phyloP scores from a whole-genome alignment of 2,888 invertebrate species.

The Octonoba sinensis region DNA sequence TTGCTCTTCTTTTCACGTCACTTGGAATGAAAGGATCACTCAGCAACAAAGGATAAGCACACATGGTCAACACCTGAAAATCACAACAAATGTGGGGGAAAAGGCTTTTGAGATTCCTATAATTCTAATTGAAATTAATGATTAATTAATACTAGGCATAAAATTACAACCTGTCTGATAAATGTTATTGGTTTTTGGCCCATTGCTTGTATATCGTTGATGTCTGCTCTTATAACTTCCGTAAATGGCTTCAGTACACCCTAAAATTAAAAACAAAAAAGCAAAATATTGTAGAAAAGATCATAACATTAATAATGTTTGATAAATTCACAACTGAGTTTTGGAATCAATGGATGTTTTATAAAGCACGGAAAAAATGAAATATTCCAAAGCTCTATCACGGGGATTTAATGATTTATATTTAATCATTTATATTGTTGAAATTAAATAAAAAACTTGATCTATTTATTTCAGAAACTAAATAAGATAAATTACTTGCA shows the following conservation, averaged over 20 bases:
- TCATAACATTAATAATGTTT: too few relatives aligned
- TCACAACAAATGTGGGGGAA: not conserved
- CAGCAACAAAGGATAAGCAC: constrained; percentile 81
- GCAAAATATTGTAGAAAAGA: too few relatives aligned
- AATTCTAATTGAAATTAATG: not conserved
- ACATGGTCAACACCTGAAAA: constrained; percentile 82
- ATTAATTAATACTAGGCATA: too few relatives aligned
- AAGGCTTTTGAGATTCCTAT: not conserved
- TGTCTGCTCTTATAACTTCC: constrained; percentile 76
- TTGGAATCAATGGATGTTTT: too few relatives aligned
- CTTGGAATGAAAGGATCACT: constrained; percentile 80
- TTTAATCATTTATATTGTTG: too few relatives aligned
- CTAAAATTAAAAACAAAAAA: constrained; percentile 28
- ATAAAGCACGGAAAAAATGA: too few relatives aligned
- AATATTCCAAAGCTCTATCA: too few relatives aligned
- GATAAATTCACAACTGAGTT: too few relatives aligned
- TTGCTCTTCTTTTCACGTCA: constrained; percentile 86
- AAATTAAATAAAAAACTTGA: too few relatives aligned
- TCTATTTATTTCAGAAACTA: too few relatives aligned
- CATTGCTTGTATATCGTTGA: constrained; percentile 99
- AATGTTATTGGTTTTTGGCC: constrained; percentile 95
- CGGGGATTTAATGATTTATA: too few relatives aligned
- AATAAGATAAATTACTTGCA: too few relatives aligned
- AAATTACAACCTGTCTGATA: constrained; percentile 82
- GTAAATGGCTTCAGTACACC: constrained; percentile 55